These are phyloP conservation scores for Caiman crocodilus DNA, from an alignment of 2,797 vertebrate species.

Conservation along the genomic window DNA sequence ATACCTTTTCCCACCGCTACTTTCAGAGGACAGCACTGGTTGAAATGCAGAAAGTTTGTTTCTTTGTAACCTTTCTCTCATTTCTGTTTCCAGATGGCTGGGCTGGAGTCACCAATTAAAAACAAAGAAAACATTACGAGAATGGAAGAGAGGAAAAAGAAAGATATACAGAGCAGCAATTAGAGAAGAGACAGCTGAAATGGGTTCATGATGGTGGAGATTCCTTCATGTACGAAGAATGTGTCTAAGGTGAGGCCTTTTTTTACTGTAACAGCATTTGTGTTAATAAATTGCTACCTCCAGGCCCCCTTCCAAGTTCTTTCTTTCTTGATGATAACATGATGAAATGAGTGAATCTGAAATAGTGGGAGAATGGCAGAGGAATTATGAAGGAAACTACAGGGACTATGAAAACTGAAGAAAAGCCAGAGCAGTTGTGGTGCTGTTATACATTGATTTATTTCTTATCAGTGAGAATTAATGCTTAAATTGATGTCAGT, in stretches of 20 bases:
- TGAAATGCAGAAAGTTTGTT: conserved; percentile 70
- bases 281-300: conserved; percentile 53
- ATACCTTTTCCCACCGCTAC: neutral
- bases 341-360: conserved; percentile 42
- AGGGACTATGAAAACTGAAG: neutral
- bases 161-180: conserved; percentile 77
- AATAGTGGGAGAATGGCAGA: conserved; percentile 42
- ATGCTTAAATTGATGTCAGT: neutral
- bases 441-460: neutral
- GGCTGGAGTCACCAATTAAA: conserved; percentile 66
- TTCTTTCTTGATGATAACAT: conserved; percentile 68
- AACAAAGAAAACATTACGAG: conserved; percentile 70
- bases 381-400: conserved; percentile 57
- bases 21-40: conserved; percentile 37
- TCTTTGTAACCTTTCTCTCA: conserved; percentile 29
- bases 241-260: conserved; percentile 68
- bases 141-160: conserved; percentile 56
- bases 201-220: conserved; percentile 79
- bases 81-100: conserved; percentile 75
- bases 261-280: conserved; percentile 66
- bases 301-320: conserved; percentile 19
- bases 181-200: conserved; percentile 81
- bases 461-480: neutral
- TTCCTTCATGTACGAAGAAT: conserved; percentile 78
- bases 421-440: conserved; percentile 31